phyloP scores from a whole-genome alignment of 2,888 invertebrate species.

The Meiosimyza decipiens region DNA sequence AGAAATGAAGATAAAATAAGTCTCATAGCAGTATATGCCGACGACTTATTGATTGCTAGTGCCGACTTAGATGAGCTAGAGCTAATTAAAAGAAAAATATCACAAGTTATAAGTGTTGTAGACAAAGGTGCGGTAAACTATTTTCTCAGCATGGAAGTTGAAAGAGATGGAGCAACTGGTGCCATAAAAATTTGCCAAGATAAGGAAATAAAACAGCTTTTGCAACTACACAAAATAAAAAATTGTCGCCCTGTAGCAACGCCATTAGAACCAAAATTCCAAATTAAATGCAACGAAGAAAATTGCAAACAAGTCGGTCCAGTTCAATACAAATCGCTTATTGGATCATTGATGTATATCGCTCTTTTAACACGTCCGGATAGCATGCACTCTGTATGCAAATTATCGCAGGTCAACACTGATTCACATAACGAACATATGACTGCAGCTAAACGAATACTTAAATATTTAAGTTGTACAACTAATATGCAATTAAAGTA shows the following conservation, averaged over 20 bases:
- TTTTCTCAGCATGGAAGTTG: constrained; percentile 37
- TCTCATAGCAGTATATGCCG: constrained; percentile 30
- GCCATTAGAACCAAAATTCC: constrained; percentile 37
- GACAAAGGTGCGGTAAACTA: constrained; percentile 35
- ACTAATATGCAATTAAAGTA: constrained; percentile 38
- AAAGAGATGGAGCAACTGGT: constrained; percentile 25
- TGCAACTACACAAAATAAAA: too few species aligned
- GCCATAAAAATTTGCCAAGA: neutral
- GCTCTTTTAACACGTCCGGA: constrained; percentile 35
- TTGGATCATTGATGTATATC: constrained; percentile 39
- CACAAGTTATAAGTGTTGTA: constrained; percentile 8
- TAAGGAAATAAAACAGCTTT: too few species aligned
- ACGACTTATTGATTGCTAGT: constrained; percentile 37
- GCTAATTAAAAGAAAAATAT: constrained; percentile 19
- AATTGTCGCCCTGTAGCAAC: constrained; percentile 30
- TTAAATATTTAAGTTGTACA: constrained; percentile 40
- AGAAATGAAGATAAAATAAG: neutral
- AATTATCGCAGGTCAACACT: constrained; percentile 40
- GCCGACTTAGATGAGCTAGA: constrained; percentile 9
- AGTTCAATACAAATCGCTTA: constrained; percentile 33
- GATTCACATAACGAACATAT: constrained; percentile 41
- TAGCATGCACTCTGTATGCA: constrained; percentile 39
- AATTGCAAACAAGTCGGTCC: constrained; percentile 30
- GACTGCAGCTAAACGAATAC: constrained; percentile 36
- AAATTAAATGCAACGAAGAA: constrained; percentile 30